Evolutionary conservation across 2,113 vertebrate species (phyloP).

Genomic region (Xyrauchen texanus): DNA sequence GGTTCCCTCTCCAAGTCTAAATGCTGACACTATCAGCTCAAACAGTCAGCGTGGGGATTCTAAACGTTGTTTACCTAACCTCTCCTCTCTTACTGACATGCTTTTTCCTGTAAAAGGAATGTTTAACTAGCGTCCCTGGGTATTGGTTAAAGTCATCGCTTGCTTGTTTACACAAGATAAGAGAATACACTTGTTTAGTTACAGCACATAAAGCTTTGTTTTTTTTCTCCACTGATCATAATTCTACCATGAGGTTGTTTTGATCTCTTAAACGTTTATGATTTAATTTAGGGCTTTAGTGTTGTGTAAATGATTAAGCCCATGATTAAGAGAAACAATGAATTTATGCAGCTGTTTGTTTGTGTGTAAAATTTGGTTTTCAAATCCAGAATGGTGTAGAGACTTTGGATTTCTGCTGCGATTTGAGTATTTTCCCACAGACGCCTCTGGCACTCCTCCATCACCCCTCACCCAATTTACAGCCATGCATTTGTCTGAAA

Average conservation of each 20-base stretch:
- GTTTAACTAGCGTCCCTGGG: slow-evolving; percentile 70
- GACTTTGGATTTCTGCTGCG: slow-evolving; percentile 34
- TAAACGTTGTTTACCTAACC: slow-evolving; percentile 54
- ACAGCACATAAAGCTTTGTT: slow-evolving; percentile 55
- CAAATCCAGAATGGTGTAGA: slow-evolving; percentile 8
- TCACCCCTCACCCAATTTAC: slow-evolving; percentile 76
- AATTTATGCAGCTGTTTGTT: slow-evolving; percentile 46
- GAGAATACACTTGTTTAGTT: slow-evolving; percentile 61
- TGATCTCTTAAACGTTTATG: slow-evolving; percentile 30
- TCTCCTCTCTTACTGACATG: slow-evolving; percentile 67
- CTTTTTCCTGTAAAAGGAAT: slow-evolving; percentile 72
- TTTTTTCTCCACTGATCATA: slow-evolving; percentile 38
- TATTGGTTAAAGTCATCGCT: slow-evolving; percentile 71
- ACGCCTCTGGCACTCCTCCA: slow-evolving; percentile 59
- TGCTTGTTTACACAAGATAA: slow-evolving; percentile 74
- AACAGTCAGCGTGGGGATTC: slow-evolving; percentile 43
- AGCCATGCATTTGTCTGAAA: slow-evolving; percentile 71
- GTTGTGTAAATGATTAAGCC: slow-evolving; percentile 51
- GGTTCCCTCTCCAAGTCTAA: slow-evolving; percentile 1
- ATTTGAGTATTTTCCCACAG: slow-evolving; percentile 65
- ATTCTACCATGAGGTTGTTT: slow-evolving; percentile 26
- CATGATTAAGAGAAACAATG: slow-evolving; percentile 35
- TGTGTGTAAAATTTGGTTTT: slow-evolving; percentile 50
- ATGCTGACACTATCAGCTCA: slow-evolving; percentile 37
- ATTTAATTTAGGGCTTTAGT: slow-evolving; percentile 36